These are phyloP conservation scores for Acromyrmex heyeri DNA, from an alignment of 1,140 invertebrate genomes.

Conservation along the genomic window DNA sequence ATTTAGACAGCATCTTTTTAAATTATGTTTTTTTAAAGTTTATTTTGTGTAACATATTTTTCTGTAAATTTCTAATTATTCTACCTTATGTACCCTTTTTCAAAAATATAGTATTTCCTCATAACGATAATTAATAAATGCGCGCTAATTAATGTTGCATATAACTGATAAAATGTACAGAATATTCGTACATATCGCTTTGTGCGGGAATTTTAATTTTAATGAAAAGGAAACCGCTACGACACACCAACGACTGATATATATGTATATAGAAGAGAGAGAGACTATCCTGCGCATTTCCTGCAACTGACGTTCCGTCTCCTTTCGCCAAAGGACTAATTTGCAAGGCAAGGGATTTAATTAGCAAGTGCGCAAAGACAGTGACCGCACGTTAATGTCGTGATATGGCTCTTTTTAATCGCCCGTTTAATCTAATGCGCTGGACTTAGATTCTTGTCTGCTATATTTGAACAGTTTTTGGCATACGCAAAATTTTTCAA, in stretches of 20 bases:
- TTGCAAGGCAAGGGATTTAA: slow-evolving; percentile 68
- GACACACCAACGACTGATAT: slow-evolving; percentile 25
- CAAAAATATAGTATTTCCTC: neutral
- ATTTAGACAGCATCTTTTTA: neutral
- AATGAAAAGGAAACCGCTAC: slow-evolving; percentile 43
- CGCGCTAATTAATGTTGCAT: slow-evolving; percentile 10
- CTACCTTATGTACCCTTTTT: neutral
- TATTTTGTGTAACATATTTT: neutral
- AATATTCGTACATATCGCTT: slow-evolving; percentile 8
- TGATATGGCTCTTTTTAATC: slow-evolving; percentile 54
- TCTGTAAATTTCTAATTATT: neutral
- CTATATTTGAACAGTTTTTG: neutral
- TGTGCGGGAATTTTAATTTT: slow-evolving; percentile 50
- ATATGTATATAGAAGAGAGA: neutral
- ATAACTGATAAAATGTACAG: neutral
- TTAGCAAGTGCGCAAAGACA: slow-evolving; percentile 48
- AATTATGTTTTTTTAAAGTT: neutral
- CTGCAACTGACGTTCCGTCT: slow-evolving; percentile 59
- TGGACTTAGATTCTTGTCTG: neutral
- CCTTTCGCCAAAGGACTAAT: slow-evolving; percentile 60
- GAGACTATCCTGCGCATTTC: slow-evolving; percentile 45
- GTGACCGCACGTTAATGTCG: slow-evolving; percentile 18
- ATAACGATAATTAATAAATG: slow-evolving; percentile 8
- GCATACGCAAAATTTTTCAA: neutral
- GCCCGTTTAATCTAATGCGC: slow-evolving; percentile 31